Base-by-base conservation (phyloP, 2,797 vertebrate genomes). In the Spatula clypeata region DNA sequence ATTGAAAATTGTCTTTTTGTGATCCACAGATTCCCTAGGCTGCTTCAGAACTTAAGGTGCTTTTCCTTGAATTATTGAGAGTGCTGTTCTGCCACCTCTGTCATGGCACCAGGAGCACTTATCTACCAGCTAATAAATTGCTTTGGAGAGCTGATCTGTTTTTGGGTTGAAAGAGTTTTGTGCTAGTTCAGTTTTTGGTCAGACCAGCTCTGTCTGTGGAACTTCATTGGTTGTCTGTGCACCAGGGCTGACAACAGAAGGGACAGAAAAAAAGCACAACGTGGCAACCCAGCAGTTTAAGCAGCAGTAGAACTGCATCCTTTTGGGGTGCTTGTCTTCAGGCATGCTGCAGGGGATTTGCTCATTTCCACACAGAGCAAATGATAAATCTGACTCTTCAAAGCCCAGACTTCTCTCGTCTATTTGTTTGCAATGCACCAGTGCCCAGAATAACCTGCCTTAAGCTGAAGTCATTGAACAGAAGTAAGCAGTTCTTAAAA, bases 211-310 rank as follows among this genome's bases (percentile, higher is more conserved):
- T 20, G 8, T 51, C 32, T 70, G 45, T 60, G 45, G 47, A 42
- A 14, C 40, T 38, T 83, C 45, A 44, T 0, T 40, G 67, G 15
- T 36, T 45, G 9, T 2, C 5, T 0, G 0, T 32, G 36, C 32
- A 5, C 24, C 29, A 34, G 24, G 44, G 49, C 42, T 64, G 38
- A 54, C 10, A 16, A n/a, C 31, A 18, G 13, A 36, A 53, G 40
- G 69, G 24, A 16, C 29, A 24, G 55, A 34, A 47, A 34, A 21
- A 58, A 29, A 34, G 9, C 42, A 55, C 71, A 67, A 6, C 17
- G 21, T 0, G 0, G 17, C 65, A 44, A 26, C 13, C 8, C 21
- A 11, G 3, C 2, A 1, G 26, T 16, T 27, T 42, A 16, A 64
- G 79, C 15, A 64, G 73, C 49, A 61, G 27, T 6, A 38, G 55